Conservation (phyloP, 2,797 vertebrate genomes). For the Valencia hispanica region DNA sequence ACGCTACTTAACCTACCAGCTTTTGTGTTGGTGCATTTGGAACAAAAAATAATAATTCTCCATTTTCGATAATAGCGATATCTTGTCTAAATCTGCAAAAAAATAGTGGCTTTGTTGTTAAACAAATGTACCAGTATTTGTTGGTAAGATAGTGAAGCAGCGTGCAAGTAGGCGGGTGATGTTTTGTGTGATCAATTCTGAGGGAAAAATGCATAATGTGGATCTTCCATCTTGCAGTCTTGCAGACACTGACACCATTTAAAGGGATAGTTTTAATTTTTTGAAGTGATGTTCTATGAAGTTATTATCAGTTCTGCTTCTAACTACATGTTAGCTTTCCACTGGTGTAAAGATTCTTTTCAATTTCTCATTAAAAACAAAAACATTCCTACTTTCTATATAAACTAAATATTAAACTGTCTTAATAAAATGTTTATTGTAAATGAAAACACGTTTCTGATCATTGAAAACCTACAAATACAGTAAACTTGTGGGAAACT, state of each 20-base stretch:
- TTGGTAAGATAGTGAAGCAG: conserved; percentile 36
- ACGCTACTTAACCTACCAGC: conserved; percentile 74
- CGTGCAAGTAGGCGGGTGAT: conserved; percentile 53
- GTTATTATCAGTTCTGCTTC: background rate
- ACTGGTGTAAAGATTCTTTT: background rate
- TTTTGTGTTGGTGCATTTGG: conserved; percentile 69
- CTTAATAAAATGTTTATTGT: background rate
- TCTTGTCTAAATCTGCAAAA: conserved; percentile 68
- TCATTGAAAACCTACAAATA: background rate
- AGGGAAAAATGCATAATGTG: conserved; percentile 52
- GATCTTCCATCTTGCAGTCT: conserved; percentile 56
- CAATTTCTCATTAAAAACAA: background rate
- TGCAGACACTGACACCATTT: conserved; percentile 57
- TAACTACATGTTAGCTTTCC: background rate
- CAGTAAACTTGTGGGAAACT: background rate
- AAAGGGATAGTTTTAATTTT: background rate
- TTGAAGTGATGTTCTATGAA: background rate
- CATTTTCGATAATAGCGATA: conserved; percentile 68
- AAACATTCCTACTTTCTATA: background rate
- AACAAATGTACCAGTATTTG: conserved; percentile 57
- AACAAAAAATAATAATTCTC: conserved; percentile 58
- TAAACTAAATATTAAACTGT: background rate
- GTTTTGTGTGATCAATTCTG: conserved; percentile 59
- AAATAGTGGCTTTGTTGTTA: conserved; percentile 65
- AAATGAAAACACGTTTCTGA: background rate